Percentiles rank a stretch among this genome's conserved stretches.
These are phyloP conservation scores for Paratilapia polleni DNA, from an alignment of 2,113 vertebrate genomes.

Conservation along the genomic window DNA sequence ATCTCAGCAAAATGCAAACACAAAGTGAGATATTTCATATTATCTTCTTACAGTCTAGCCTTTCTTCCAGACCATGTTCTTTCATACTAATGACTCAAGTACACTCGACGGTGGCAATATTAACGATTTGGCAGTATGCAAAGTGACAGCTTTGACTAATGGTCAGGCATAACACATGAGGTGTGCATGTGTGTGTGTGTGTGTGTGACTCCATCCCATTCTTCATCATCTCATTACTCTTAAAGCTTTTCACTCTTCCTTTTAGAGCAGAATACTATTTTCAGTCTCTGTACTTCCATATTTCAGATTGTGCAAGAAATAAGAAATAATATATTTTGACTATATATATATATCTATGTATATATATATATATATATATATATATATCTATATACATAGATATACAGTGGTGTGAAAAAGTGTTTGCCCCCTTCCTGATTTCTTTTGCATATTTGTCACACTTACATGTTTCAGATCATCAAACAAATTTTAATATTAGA, in stretches of 20 bases:
- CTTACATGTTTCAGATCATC: no score
- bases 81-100: slow-evolving; percentile 48
- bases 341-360: no score
- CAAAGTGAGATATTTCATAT: slow-evolving; percentile 23
- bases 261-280: slow-evolving; percentile 48
- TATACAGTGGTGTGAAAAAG: no score
- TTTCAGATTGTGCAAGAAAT: slow-evolving; percentile 17
- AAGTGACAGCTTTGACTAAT: slow-evolving; percentile 61
- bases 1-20: slow-evolving; percentile 14
- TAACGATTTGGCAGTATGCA: slow-evolving; percentile 28
- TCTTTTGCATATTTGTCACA: no score
- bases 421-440: no score
- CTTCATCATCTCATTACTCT: slow-evolving; percentile 60
- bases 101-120: slow-evolving; percentile 31
- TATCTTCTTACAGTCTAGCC: slow-evolving; percentile 11
- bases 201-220: slow-evolving; percentile 13
- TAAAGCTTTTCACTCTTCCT: slow-evolving; percentile 36
- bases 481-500: no score
- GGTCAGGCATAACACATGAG: slow-evolving; percentile 16
- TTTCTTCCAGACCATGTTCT: slow-evolving; percentile 19
- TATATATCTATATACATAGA: no score
- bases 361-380: no score
- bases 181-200: not conserved
- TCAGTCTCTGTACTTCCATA: slow-evolving; percentile 44
- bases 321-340: no score